phyloP scores from a whole-genome alignment of 1,140 invertebrate species.

The Eumeta japonica region DNA sequence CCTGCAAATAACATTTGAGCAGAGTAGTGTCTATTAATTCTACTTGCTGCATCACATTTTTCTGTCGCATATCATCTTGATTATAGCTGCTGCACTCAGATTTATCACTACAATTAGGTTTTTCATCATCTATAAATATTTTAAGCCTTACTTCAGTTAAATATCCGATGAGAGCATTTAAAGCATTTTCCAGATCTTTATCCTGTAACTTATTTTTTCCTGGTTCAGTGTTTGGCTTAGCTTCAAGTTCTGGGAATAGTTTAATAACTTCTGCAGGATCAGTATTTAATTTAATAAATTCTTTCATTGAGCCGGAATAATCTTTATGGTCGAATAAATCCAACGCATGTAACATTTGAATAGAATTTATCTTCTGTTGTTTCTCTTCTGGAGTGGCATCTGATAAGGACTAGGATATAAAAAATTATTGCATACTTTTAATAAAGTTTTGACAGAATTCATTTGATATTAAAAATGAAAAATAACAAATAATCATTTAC shows the following conservation, averaged over 20 bases:
- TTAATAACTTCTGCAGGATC: slow-evolving; percentile 94
- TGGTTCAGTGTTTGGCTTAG: slow-evolving; percentile 56
- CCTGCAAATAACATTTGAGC: slow-evolving; percentile 93
- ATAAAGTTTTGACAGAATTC: too few species aligned
- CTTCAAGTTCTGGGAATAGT: slow-evolving; percentile 86
- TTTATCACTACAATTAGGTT: slow-evolving; percentile 34
- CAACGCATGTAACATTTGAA: slow-evolving; percentile 87
- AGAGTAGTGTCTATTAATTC: slow-evolving; percentile 96
- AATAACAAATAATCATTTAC: too few species aligned
- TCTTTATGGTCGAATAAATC: slow-evolving; percentile 86
- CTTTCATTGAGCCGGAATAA: slow-evolving; percentile 86
- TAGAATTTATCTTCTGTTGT: slow-evolving; percentile 76
- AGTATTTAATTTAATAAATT: slow-evolving; percentile 85
- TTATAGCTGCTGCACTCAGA: slow-evolving; percentile 16
- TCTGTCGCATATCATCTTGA: slow-evolving; percentile 31
- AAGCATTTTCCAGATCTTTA: slow-evolving; percentile 81
- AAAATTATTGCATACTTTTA: slow-evolving; percentile 8
- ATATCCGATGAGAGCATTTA: slow-evolving; percentile 88
- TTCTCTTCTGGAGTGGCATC: slow-evolving; percentile 81
- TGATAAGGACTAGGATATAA: slow-evolving; percentile 72
- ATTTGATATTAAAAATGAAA: too few species aligned
- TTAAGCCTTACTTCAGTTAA: slow-evolving; percentile 73
- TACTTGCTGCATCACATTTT: slow-evolving; percentile 65
- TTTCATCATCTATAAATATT: slow-evolving; percentile 45
- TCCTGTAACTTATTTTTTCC: slow-evolving; percentile 62